These are phyloP conservation scores for Lontra canadensis DNA, from an alignment of 2,113 vertebrate species.

Conservation along the genomic window DNA sequence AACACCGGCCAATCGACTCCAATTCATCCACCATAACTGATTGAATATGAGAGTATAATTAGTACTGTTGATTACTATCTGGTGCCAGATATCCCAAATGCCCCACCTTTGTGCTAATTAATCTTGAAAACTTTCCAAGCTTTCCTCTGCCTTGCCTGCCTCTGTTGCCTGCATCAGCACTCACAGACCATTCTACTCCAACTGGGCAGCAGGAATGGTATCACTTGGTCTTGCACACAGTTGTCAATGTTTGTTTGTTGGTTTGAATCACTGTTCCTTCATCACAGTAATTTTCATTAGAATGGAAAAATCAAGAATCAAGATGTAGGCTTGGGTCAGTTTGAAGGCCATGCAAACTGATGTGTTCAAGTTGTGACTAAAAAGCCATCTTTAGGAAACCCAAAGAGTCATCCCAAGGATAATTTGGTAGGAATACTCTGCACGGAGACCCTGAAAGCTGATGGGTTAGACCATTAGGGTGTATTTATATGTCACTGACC, in stretches of 20 bases:
- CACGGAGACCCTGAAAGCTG: neutral
- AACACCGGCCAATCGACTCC: neutral
- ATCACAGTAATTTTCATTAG: conserved; percentile 48
- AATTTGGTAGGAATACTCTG: neutral
- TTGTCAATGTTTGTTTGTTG: conserved; percentile 72
- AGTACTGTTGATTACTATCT: conserved; percentile 71
- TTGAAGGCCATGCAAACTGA: neutral
- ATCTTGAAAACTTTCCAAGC: conserved; percentile 78
- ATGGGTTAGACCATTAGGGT: neutral
- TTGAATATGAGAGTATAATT: conserved; percentile 70
- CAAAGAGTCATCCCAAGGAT: neutral
- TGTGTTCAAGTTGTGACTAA: neutral
- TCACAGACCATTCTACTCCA: conserved; percentile 15
- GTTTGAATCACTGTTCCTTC: conserved; percentile 46
- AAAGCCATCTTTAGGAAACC: conserved; percentile 31
- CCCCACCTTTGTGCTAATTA: conserved; percentile 75
- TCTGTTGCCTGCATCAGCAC: conserved; percentile 59
- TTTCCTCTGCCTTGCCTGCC: conserved; percentile 48
- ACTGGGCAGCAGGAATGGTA: neutral
- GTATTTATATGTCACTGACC: neutral
- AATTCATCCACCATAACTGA: conserved; percentile 68
- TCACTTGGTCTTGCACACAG: conserved; percentile 51
- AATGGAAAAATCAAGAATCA: conserved; percentile 34
- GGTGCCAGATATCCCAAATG: conserved; percentile 75
- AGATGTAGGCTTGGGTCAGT: conserved; percentile 34